These are phyloP conservation scores for Calliopsis andreniformis DNA, from an alignment of 1,140 invertebrate genomes.

Conservation along the genomic window DNA sequence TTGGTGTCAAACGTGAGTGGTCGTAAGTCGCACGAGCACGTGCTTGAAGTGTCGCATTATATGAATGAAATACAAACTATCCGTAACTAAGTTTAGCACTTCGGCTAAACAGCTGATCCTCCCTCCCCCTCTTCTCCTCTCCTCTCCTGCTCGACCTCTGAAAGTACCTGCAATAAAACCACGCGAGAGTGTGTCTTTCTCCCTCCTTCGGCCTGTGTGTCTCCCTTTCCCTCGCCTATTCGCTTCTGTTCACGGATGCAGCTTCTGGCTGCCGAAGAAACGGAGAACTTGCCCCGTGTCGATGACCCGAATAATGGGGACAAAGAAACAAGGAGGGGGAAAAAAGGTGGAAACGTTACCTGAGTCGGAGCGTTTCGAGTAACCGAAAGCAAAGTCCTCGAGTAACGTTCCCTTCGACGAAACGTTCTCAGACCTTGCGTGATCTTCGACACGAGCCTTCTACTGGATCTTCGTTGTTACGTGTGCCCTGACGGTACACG, in stretches of 20 bases:
- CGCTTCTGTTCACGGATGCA: constrained; percentile 26
- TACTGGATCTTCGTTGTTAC: no score
- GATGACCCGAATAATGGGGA: constrained; percentile 50
- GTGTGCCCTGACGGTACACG: no score
- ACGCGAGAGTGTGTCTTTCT: constrained; percentile 23
- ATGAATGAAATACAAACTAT: constrained; percentile 52
- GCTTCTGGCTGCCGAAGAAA: constrained; percentile 10
- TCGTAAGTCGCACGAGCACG: constrained; percentile 19
- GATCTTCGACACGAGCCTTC: background rate
- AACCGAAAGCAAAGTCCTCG: constrained; percentile 11
- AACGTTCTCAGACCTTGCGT: no score
- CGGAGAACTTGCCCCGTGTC: constrained; percentile 38
- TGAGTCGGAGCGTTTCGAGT: background rate
- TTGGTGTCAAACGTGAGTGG: background rate
- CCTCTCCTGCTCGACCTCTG: constrained; percentile 16
- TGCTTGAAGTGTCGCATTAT: constrained; percentile 34
- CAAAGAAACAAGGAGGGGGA: background rate
- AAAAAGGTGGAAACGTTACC: constrained; percentile 9
- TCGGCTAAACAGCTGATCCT: constrained; percentile 46
- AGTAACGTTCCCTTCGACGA: no score
- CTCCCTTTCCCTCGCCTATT: background rate
- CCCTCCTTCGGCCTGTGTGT: background rate
- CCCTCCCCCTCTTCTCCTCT: constrained; percentile 1
- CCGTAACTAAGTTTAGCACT: constrained; percentile 49
- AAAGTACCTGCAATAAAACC: constrained; percentile 50